A percentile compares a stretch with the other conserved stretches of the same genome.
These are phyloP conservation scores for Hydroisotoma schaefferi DNA, from an alignment of 2,888 invertebrate genomes.

Conservation along the genomic window DNA sequence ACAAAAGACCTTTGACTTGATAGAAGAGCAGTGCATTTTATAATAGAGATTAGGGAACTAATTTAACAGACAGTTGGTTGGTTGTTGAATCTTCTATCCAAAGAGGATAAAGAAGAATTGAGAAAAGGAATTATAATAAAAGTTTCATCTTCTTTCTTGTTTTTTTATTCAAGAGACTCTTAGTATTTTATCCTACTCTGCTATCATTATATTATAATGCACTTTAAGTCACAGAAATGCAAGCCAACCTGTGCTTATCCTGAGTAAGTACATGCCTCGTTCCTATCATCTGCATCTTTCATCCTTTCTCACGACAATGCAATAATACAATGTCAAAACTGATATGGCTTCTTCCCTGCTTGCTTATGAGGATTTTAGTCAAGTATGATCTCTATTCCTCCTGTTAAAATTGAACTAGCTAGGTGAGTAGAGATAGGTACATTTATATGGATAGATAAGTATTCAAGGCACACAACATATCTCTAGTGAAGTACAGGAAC, in stretches of 20 bases:
- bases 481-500: no score
- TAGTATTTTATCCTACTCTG: background rate
- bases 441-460: no score
- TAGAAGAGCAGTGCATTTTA: background rate
- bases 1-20: constrained; percentile 7
- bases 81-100: background rate
- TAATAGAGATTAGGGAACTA: background rate
- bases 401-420: no score
- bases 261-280: background rate
- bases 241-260: background rate
- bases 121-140: background rate
- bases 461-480: no score
- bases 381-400: no score
- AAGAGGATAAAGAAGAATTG: background rate
- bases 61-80: background rate
- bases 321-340: background rate
- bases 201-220: constrained; percentile 1
- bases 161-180: background rate
- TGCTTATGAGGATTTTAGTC: background rate
- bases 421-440: no score
- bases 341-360: background rate
- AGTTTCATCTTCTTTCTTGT: background rate
- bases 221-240: background rate
- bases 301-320: background rate
- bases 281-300: background rate